Conservation (phyloP, 2,797 vertebrate species). For the Microchirus variegatus region DNA sequence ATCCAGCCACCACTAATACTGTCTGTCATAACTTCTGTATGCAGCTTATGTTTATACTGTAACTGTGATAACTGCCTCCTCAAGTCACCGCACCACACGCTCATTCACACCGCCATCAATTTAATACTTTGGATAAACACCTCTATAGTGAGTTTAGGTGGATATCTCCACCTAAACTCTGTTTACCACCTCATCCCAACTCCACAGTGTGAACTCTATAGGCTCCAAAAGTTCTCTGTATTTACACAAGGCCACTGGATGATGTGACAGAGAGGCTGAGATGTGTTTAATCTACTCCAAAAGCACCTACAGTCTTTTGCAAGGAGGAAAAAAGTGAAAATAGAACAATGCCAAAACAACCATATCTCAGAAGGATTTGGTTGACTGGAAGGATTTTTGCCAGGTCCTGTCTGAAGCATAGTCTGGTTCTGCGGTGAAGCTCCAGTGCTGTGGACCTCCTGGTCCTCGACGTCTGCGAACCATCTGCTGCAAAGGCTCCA, state of each 20-base stretch:
- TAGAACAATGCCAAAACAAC: slow-evolving; percentile 44
- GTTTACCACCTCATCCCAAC: slow-evolving; percentile 44
- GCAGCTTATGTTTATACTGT: slow-evolving; percentile 58
- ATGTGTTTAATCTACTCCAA: slow-evolving; percentile 44
- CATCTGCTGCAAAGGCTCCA: slow-evolving; percentile 71
- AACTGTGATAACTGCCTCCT: slow-evolving; percentile 53
- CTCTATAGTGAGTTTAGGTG: neutral
- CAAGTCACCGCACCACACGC: slow-evolving; percentile 34
- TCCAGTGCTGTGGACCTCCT: slow-evolving; percentile 54
- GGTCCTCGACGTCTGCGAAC: slow-evolving; percentile 66
- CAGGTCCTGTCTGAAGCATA: slow-evolving; percentile 67
- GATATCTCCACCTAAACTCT: slow-evolving; percentile 39
- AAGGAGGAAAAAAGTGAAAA: slow-evolving; percentile 53
- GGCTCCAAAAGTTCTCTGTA: slow-evolving; percentile 30
- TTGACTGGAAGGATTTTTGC: slow-evolving; percentile 56
- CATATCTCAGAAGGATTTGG: slow-evolving; percentile 55
- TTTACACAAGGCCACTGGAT: slow-evolving; percentile 50
- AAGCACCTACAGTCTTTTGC: slow-evolving; percentile 51
- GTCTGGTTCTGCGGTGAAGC: slow-evolving; percentile 63
- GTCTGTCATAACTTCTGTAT: slow-evolving; percentile 61
- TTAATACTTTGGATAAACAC: slow-evolving; percentile 49
- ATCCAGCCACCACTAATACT: slow-evolving; percentile 63
- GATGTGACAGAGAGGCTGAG: slow-evolving; percentile 49
- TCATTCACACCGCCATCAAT: slow-evolving; percentile 35
- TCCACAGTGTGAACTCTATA: slow-evolving; percentile 43